Evolutionary conservation across 2,797 vertebrate species (phyloP), one percentile per base, ranked within the genome.

Genomic region (Phalloptychus januarius): DNA sequence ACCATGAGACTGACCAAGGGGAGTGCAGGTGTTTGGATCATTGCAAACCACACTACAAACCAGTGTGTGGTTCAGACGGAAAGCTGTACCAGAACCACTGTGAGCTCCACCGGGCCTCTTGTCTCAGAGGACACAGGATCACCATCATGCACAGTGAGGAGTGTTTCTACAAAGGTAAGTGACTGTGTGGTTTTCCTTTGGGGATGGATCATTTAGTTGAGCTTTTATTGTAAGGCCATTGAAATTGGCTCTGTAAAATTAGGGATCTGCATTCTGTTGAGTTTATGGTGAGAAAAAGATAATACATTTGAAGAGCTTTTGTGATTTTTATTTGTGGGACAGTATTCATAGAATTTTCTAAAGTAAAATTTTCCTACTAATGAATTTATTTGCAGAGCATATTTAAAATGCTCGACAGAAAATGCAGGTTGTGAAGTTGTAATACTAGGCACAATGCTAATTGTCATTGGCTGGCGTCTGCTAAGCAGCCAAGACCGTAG

Each of bases 1-100:
- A 95, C 85, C 93, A 89, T 83, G 95, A 94, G 86, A 97, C 93
- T 0, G 95, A 95, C 16, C 96, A 95, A 83, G 97, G 97, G 0
- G 96, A 97, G 75, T 99, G 98, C n/a, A 80, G 86, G 13, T 99
- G 98, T 89, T 94, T 99, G 97, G 96, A 97, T 23, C 92, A 50
- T 79, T 99, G 98, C 86, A 98, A 97, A 63, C 96, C 93, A 0
- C 98, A 98, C 87, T 98, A 97, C 84, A 99, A 98, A 79, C 98
- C 98, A 0, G 98, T 99, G 58, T 99, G 98, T 0, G 98, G 97
- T 0, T 99, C 98, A 1, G 97, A 99, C 16, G 98, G 97, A 67
- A 96, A 97, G 87, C 96, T 98, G 80, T 99, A 99, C 85, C 95
- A 96, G 93, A 99, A 99, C 93, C 98, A 99, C 79, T 99, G 98